Base-by-base conservation (phyloP, 1,140 invertebrate species). In the Goniozus legneri region DNA sequence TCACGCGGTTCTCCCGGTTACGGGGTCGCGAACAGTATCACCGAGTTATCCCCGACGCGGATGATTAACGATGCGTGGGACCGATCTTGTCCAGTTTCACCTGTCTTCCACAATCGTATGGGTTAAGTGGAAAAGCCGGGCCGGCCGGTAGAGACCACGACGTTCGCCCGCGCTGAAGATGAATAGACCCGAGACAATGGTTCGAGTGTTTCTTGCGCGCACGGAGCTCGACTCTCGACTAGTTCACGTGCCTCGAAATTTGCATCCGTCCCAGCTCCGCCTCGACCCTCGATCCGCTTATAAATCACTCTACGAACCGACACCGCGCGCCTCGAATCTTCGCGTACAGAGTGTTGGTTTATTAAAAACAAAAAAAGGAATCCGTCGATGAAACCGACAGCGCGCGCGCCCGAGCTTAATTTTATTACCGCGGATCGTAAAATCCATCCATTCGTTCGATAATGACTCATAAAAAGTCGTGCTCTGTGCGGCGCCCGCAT, bases 131-230 rank as follows among this genome's bases (percentile, higher is more conserved):
- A 46, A 44, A 50, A 50, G 47, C 41, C 40, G 22, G 27, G 40
- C 8, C 36, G 53, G 53, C 52, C 47, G 44, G 49, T 49, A 33
- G 44, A 41, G 54, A 56, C 50, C 57, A 18, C n/a, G 30, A 14
- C 24, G 30, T 18, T 24, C 39, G 13, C 18, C 12, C 38, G 36
- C 42, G 44, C 46, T 27, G 46, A 60, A 62, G 62, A 66, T 64
- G 51, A 64, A 66, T 66, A 64, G 57, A 45, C 47, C 39, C 48
- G 56, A 66, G 54, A 66, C 64, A 64, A 66, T 64, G 58, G 60
- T 51, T 36, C 46, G 46, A 40, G 49, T 47, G 50, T 54, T 27
- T 52, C 41, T 44, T 47, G 34, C 44, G 18, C 48, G 37, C 46
- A 30, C 6, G 32, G 42, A 30, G 16, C 46, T 47, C 40, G 37